Evolutionary conservation across 2,797 vertebrate genomes (phyloP).

Genomic region (Pantherophis alleghaniensis): DNA sequence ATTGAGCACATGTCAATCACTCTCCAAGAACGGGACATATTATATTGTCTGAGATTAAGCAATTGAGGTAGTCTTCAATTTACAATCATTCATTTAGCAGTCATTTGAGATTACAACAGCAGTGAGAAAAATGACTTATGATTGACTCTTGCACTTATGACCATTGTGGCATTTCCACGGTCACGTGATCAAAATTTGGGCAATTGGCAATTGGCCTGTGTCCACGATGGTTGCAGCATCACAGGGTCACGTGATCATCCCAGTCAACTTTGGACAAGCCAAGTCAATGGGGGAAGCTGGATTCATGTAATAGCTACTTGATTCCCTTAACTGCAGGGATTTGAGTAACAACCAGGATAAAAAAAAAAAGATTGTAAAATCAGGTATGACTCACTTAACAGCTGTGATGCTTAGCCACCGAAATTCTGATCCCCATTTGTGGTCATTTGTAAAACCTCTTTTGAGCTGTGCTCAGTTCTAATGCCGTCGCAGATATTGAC

Average conservation of each 20-base stretch:
- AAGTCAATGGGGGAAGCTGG: not conserved
- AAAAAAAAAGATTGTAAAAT: not conserved
- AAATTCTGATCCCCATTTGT: too few relatives aligned
- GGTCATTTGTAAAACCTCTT: not conserved
- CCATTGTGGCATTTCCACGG: not conserved
- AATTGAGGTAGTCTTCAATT: not conserved
- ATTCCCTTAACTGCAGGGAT: too few relatives aligned
- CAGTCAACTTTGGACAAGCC: not conserved
- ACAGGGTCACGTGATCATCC: not conserved
- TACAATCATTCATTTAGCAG: not conserved
- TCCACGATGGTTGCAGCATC: not conserved
- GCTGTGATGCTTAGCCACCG: too few relatives aligned
- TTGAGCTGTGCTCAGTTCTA: not conserved
- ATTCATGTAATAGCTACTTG: not conserved
- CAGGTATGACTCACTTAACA: not conserved
- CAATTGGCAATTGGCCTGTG: not conserved
- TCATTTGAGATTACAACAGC: not conserved
- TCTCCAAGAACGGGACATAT: not conserved
- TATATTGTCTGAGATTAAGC: not conserved
- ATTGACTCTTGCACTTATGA: not conserved
- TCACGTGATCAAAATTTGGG: not conserved
- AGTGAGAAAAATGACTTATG: not conserved
- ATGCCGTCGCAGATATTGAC: not conserved
- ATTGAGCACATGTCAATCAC: not conserved
- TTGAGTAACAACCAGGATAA: not conserved